A percentile compares a stretch with the other conserved stretches of the same genome.
These are phyloP conservation scores for Rhodinocichla rosea DNA, from an alignment of 2,113 vertebrate genomes.

Conservation along the genomic window DNA sequence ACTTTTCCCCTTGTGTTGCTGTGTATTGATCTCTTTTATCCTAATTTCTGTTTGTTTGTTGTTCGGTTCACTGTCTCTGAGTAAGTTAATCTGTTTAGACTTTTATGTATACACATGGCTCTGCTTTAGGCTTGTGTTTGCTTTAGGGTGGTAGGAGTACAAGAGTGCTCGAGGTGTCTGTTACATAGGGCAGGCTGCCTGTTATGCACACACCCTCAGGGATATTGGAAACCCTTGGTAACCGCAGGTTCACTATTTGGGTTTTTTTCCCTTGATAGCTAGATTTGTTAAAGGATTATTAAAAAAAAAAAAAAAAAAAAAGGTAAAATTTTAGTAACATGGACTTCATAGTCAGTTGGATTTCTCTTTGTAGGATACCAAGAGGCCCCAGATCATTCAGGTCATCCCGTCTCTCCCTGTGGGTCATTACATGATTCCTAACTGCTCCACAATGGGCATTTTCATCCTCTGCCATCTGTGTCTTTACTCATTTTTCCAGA, in stretches of 20 bases:
- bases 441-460: neutral
- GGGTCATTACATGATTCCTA: neutral
- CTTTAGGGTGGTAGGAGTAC: neutral
- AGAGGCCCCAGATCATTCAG: neutral
- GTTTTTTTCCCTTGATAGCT: neutral
- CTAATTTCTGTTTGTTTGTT: slow-evolving; percentile 58
- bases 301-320: neutral
- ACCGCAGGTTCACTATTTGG: neutral
- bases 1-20: slow-evolving; percentile 21
- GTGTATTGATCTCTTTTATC: slow-evolving; percentile 51
- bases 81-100: slow-evolving; percentile 49
- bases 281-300: neutral
- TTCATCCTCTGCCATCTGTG: neutral
- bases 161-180: neutral
- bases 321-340: neutral
- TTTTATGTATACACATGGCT: slow-evolving; percentile 32
- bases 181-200: neutral
- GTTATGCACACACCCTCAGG: neutral
- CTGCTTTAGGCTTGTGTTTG: slow-evolving; percentile 37
- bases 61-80: slow-evolving; percentile 25
- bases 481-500: neutral
- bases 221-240: neutral
- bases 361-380: neutral
- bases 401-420: neutral
- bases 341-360: neutral